Percentiles rank a stretch among this genome's conserved stretches.
Conservation (phyloP, 2,797 vertebrate species). For the Xenops minutus region DNA sequence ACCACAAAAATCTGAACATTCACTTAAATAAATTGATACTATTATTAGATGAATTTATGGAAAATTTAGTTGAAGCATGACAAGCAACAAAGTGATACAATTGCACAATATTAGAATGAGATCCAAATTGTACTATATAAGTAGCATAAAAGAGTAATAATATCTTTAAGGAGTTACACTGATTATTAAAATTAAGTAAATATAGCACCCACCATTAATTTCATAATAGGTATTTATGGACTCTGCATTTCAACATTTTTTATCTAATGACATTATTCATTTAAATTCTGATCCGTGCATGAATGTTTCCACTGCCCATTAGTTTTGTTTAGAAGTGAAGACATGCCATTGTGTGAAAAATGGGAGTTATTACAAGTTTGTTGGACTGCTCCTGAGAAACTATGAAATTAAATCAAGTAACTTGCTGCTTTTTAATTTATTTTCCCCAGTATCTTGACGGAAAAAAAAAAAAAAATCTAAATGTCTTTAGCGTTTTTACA, state of each 20-base stretch:
- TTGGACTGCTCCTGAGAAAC: conserved; percentile 32
- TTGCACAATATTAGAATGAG: background rate
- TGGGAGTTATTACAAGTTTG: conserved; percentile 47
- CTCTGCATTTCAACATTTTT: conserved; percentile 42
- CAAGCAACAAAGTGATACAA: background rate
- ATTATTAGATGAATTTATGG: conserved; percentile 25
- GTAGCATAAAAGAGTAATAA: conserved; percentile 38
- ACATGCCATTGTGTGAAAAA: conserved; percentile 55
- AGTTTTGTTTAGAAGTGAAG: conserved; percentile 63
- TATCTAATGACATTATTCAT: conserved; percentile 58
- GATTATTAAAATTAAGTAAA: conserved; percentile 64
- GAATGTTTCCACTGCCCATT: conserved; percentile 61
- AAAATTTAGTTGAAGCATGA: conserved; percentile 5
- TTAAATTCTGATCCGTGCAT: conserved; percentile 8
- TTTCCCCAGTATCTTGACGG: background rate
- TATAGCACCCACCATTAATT: conserved; percentile 47
- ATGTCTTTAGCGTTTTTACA: background rate
- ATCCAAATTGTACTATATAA: conserved; percentile 21
- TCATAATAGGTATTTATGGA: conserved; percentile 52
- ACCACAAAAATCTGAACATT: conserved; percentile 21
- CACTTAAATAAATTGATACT: conserved; percentile 19
- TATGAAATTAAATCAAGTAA: conserved; percentile 57
- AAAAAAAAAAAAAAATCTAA: background rate
- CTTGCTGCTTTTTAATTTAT: conserved; percentile 31
- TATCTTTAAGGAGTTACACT: background rate